phyloP scores from a whole-genome alignment of 2,888 invertebrate genomes.

The Saturnia pavonia region DNA sequence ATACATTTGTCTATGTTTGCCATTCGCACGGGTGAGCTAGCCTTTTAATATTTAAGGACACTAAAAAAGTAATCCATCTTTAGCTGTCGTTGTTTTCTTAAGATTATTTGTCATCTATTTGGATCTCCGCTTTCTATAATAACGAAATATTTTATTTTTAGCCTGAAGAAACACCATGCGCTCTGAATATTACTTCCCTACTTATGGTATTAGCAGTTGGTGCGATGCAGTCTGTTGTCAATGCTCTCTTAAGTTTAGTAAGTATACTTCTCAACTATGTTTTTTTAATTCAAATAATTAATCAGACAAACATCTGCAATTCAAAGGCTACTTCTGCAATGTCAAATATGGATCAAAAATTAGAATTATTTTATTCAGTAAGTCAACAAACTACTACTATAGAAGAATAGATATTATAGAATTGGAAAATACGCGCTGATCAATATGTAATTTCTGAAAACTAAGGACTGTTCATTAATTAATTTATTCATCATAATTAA shows the following conservation, averaged over 20 bases:
- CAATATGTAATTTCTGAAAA: too few species aligned
- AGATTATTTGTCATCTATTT: background rate
- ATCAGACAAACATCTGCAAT: background rate
- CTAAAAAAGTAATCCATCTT: too few species aligned
- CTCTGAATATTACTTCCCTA: conserved; percentile 52
- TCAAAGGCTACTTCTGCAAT: background rate
- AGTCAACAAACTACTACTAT: too few species aligned
- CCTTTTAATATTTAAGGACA: too few species aligned
- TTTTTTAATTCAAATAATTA: background rate
- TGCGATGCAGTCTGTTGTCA: conserved; percentile 49
- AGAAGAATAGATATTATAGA: too few species aligned
- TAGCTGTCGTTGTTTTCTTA: background rate
- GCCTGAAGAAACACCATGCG: conserved; percentile 51
- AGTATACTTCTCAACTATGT: conserved; percentile 27
- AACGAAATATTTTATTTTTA: conserved; percentile 32
- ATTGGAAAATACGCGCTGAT: too few species aligned
- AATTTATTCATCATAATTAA: too few species aligned
- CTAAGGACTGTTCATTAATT: too few species aligned
- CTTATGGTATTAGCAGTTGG: conserved; percentile 53
- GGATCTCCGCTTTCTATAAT: background rate
- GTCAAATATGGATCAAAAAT: too few species aligned
- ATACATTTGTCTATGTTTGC: too few species aligned
- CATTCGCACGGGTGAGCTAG: too few species aligned
- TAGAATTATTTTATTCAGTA: too few species aligned
- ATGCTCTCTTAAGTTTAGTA: conserved; percentile 66